Base-by-base conservation (phyloP, 2,113 vertebrate species). In the Galemys pyrenaicus region DNA sequence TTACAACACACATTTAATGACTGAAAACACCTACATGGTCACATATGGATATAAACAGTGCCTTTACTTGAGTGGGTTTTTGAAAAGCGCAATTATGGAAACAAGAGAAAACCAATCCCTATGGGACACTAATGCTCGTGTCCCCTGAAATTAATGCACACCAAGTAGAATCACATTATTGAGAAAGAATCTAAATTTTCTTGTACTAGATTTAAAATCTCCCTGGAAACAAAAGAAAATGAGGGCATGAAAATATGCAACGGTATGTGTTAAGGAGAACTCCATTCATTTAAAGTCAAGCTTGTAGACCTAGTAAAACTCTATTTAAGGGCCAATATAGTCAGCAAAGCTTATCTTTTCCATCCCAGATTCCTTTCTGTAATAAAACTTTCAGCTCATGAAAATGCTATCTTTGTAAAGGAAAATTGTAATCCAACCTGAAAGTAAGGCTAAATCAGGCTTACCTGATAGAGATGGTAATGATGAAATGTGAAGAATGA, bases 131-230 rank as follows among this genome's bases (percentile, higher is more conserved):
- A 51, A 90, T 62, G 37, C 11, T 39, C 82, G 41, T 49, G 91
- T 80, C 49, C 74, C 62, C 54, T 89, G 84, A 94, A 95, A 92
- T 92, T 73, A 89, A 74, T 49, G 64, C 56, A 70, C 11, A 70
- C 1, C 6, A 22, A 44, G 19, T 68, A 79, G 12, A 83, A 20
- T 51, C 49, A 20, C 11, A 28, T 80, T 73, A 89, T 86, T 73
- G 94, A 88, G 22, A 87, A 70, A 51, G 2, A 81, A 56, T 70
- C 39, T 85, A 37, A 64, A 9, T 20, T 32, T 73, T 78, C 71
- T 13, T 28, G 58, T 24, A 58, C 32, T 75, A 28, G 44, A 49
- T 83, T 97, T 75, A 41, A 49, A 83, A 39, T 85, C 2, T 62
- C 11, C 41, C 58, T 89, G 20, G 56, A 79, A 84, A 83, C 5